Conservation (phyloP, 2,113 vertebrate species). For the Manacus vitellinus region DNA sequence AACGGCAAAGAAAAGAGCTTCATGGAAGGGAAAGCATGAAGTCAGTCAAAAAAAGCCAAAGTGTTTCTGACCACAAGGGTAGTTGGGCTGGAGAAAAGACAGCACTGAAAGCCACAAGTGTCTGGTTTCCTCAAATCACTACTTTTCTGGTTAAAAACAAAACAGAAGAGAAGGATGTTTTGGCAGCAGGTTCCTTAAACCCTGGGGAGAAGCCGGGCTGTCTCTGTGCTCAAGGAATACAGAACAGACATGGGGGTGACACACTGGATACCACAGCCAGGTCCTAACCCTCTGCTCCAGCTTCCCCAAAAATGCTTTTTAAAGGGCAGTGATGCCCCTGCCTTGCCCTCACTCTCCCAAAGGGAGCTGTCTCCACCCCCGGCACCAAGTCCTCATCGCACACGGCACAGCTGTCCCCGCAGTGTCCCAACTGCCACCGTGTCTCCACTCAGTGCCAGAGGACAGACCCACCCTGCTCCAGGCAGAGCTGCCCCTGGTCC, state of each 20-base stretch:
- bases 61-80: background rate
- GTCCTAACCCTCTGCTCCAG: background rate
- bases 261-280: background rate
- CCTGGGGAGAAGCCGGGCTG: background rate
- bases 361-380: background rate
- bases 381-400: background rate
- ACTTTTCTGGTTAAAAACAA: background rate
- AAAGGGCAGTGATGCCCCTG: background rate
- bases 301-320: background rate
- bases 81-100: background rate
- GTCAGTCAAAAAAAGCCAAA: background rate
- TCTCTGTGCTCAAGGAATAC: background rate
- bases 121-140: conserved; percentile 31
- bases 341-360: background rate
- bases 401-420: accelerated
- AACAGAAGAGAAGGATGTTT: background rate
- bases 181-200: background rate
- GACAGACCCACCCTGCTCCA: background rate
- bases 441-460: background rate
- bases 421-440: background rate
- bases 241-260: background rate
- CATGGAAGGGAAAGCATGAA: background rate
- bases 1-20: background rate
- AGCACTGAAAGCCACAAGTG: background rate
- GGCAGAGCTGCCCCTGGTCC: background rate